phyloP scores from a whole-genome alignment of 2,113 vertebrate genomes.

The Ia io region DNA sequence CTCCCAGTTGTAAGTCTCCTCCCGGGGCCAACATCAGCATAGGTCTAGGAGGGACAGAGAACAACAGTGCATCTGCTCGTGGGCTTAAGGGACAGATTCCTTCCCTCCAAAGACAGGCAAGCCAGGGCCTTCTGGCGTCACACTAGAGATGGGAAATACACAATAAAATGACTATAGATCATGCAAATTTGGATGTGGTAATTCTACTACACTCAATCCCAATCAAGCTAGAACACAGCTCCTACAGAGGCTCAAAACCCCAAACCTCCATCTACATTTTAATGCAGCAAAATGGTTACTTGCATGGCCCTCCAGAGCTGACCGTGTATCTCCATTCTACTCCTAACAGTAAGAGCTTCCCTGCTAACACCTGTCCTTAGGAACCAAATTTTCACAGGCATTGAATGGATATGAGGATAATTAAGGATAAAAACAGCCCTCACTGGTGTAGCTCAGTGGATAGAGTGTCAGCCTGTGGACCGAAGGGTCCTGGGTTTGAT shows the following conservation, averaged over 20 bases:
- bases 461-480: too few species aligned
- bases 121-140: not conserved
- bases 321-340: accelerated
- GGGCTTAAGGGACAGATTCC: accelerated
- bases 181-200: accelerated
- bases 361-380: not conserved
- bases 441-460: too few species aligned
- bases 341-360: accelerated
- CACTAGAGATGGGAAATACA: accelerated
- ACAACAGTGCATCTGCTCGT: accelerated
- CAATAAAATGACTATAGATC: accelerated
- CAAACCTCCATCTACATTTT: accelerated
- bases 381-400: not conserved
- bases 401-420: not conserved
- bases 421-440: not conserved
- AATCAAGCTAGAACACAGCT: accelerated
- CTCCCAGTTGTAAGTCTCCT: not conserved
- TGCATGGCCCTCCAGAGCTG: accelerated
- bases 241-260: not conserved
- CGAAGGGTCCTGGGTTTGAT: too few species aligned
- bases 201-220: not conserved
- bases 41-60: not conserved
- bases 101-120: not conserved
- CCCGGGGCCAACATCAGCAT: accelerated
- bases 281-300: accelerated